These are phyloP conservation scores for Lochmaea crataegi DNA, from an alignment of 2,888 invertebrate genomes.

Conservation along the genomic window DNA sequence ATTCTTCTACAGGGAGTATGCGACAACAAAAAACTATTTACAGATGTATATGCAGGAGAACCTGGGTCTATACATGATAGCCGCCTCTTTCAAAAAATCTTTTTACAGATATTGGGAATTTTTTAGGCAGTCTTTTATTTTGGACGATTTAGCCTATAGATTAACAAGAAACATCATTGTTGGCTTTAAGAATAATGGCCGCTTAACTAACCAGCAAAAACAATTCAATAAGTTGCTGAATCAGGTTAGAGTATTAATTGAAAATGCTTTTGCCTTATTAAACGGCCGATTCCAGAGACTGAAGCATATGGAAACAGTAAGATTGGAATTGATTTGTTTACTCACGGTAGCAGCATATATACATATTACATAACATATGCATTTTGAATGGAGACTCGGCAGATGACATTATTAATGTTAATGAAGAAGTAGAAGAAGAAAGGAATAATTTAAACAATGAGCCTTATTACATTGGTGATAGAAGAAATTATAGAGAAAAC, in stretches of 20 bases:
- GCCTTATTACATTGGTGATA: background rate
- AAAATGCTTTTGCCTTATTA: conserved; percentile 47
- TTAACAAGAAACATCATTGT: conserved; percentile 30
- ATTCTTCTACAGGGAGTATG: conserved; percentile 45
- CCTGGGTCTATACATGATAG: conserved; percentile 44
- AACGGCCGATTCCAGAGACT: conserved; percentile 48
- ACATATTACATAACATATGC: conserved; percentile 47
- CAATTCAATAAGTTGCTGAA: conserved; percentile 42
- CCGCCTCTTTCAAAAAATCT: conserved; percentile 42
- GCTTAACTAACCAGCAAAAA: conserved; percentile 37
- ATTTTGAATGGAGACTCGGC: conserved; percentile 36
- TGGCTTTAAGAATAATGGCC: conserved; percentile 41
- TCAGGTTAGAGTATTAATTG: conserved; percentile 43
- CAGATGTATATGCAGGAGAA: conserved; percentile 46
- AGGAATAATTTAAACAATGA: background rate
- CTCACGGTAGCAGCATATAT: conserved; percentile 43
- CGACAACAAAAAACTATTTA: conserved; percentile 43
- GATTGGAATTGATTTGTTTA: conserved; percentile 42
- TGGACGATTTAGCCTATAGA: conserved; percentile 43
- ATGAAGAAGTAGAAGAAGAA: conserved; percentile 17
- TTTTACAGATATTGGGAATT: conserved; percentile 35
- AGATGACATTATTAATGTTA: conserved; percentile 22
- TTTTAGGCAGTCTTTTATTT: conserved; percentile 31
- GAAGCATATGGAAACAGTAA: conserved; percentile 43
- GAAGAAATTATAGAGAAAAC: conserved; percentile 9